Percentiles rank a stretch among this genome's conserved stretches.
Evolutionary conservation across 2,113 vertebrate species (phyloP).

Genomic region (Rafetus swinhoei): DNA sequence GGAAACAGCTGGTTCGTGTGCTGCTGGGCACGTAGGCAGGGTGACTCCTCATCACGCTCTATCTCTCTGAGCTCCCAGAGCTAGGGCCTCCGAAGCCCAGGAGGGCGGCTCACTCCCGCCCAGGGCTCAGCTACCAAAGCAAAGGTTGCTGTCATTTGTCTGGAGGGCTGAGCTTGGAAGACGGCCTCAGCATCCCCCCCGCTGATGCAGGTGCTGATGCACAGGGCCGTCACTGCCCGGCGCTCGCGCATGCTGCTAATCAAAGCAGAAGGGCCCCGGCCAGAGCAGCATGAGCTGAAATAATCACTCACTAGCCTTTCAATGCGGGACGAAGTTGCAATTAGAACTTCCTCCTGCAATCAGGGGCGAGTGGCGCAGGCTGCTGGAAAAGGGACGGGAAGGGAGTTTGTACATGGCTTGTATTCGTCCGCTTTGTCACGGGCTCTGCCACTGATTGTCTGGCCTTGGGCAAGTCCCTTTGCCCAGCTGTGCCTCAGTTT

Average conservation of each 20-base stretch:
- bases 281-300: not conserved
- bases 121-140: not conserved
- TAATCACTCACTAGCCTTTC: not conserved
- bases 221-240: not conserved
- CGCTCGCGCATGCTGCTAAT: not conserved
- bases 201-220: not conserved
- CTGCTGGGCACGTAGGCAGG: not conserved
- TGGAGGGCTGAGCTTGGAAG: not conserved
- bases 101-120: not conserved
- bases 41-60: not conserved
- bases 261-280: not conserved
- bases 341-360: not conserved
- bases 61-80: not conserved
- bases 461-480: not conserved
- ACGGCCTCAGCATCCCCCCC: not conserved
- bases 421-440: not conserved
- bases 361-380: not conserved
- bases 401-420: not conserved
- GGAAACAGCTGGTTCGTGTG: not conserved
- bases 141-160: not conserved
- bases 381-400: not conserved
- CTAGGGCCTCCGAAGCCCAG: not conserved
- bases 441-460: not conserved
- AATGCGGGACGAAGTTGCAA: not conserved
- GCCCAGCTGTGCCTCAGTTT: not conserved